Evolutionary conservation across 2,113 vertebrate genomes (phyloP).

Genomic region (Hippocampus comes): DNA sequence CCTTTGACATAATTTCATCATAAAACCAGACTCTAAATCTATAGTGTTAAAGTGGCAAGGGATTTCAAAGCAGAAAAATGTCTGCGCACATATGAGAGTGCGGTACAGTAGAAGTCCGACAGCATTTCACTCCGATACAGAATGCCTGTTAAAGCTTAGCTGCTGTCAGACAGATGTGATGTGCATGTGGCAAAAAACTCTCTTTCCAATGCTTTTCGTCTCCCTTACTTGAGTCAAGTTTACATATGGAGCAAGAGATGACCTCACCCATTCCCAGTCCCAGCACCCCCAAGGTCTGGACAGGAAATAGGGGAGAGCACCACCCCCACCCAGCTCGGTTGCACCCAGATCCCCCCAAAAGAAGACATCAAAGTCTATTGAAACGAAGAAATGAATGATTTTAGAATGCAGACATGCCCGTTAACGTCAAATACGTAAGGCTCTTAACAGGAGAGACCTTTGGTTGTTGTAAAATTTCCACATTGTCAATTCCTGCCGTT

Average conservation of each 20-base stretch:
- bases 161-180: slow-evolving; percentile 4
- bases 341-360: slow-evolving; percentile 32
- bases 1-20: not conserved
- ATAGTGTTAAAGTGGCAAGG: not conserved
- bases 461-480: slow-evolving; percentile 59
- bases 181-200: slow-evolving; percentile 4
- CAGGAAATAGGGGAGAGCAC: slow-evolving; percentile 55
- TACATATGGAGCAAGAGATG: slow-evolving; percentile 59
- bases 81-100: not conserved
- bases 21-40: not conserved
- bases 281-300: slow-evolving; percentile 55
- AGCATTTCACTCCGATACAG: not conserved
- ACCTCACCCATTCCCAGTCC: slow-evolving; percentile 61
- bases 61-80: not conserved
- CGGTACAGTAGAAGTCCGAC: not conserved
- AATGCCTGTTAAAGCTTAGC: not conserved
- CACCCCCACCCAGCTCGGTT: slow-evolving; percentile 35
- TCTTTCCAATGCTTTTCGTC: not conserved
- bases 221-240: slow-evolving; percentile 30
- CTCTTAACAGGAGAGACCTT: slow-evolving; percentile 34
- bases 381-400: slow-evolving; percentile 15
- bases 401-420: slow-evolving; percentile 11
- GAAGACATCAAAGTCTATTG: slow-evolving; percentile 19
- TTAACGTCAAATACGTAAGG: slow-evolving; percentile 23
- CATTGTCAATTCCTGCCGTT: slow-evolving; percentile 77